Evolutionary conservation across 2,888 invertebrate species (phyloP).

Genomic region (Calliscelio sp.): DNA sequence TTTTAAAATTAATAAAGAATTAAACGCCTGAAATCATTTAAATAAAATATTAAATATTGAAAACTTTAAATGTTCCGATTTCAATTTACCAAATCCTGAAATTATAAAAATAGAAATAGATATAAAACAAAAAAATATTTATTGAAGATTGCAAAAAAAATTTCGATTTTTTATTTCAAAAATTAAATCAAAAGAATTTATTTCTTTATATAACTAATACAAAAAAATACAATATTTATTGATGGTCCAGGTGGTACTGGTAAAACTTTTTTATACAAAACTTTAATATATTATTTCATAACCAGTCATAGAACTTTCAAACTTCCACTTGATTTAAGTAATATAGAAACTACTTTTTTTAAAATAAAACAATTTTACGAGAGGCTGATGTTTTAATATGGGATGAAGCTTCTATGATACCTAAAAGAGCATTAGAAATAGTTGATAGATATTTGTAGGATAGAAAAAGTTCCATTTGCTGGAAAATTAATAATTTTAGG

Average conservation of each 20-base stretch:
- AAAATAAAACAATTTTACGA: not conserved
- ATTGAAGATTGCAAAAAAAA: not conserved
- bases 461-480: constrained; percentile 8
- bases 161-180: not conserved
- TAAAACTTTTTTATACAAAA: constrained; percentile 9
- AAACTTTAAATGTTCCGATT: constrained; percentile 12
- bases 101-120: constrained; percentile 2
- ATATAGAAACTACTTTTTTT: not conserved
- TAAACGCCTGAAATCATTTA: constrained; percentile 17
- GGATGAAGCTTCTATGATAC: constrained; percentile 21
- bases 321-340: not conserved
- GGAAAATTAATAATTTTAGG: constrained; percentile 9
- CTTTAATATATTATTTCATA: constrained; percentile 4
- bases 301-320: not conserved
- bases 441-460: constrained; percentile 42
- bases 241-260: constrained; percentile 12
- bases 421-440: constrained; percentile 46
- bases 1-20: not conserved
- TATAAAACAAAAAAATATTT: not conserved
- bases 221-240: not conserved
- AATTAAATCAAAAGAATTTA: not conserved
- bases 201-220: not conserved
- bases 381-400: not conserved
- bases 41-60: constrained; percentile 16
- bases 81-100: constrained; percentile 12